Base-by-base conservation (phyloP, 1,140 invertebrate genomes). In the Trachelipus rathkii region DNA sequence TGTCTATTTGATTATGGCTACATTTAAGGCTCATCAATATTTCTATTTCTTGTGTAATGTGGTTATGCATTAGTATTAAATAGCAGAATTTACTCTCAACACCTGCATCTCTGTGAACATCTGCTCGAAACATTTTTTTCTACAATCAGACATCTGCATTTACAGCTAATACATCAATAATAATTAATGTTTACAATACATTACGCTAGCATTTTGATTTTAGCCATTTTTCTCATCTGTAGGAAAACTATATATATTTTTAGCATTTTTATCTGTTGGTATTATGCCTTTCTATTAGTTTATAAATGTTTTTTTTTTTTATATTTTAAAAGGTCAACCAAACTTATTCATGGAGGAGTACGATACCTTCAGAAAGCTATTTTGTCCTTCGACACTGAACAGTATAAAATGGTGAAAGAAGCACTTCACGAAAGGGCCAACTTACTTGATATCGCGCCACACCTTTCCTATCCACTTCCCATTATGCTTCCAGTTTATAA, bases 281-380 rank as follows among this genome's bases (percentile, higher is more conserved):
- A 71, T 3, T 19, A 9, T 3, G 21, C 6, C 23, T 0, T 24
- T 24, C 1, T n/a, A 44, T 44, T 33, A 71, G 13, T 15, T 71
- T 44, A 8, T 71, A 71, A n/a, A 71, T 71, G 23, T 60, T n/a
- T 60, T 71, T 8, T 60, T 71, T 8, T 21, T 19, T 70, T 43
- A 3, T 33, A 13, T 21, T 5, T 74, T 44, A 13, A 33, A 73
- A 88, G 94, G 68, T 96, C 94, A 82, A 99, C 97, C 0, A 99
- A 99, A 87, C 88, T 99, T 1, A 98, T 99, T 82, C 98, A 99
- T 86, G 98, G 98, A n/a, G 98, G 97, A 72, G 97, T 99, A 0
- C 89, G 96, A 70, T 99, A 98, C 85, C 86, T 99, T 46, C 97
- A 99, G 85, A 99, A 99, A 84, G 97, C 98, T 6, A 97, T 99